phyloP scores from a whole-genome alignment of 2,797 vertebrate genomes.

The Somateria mollissima region DNA sequence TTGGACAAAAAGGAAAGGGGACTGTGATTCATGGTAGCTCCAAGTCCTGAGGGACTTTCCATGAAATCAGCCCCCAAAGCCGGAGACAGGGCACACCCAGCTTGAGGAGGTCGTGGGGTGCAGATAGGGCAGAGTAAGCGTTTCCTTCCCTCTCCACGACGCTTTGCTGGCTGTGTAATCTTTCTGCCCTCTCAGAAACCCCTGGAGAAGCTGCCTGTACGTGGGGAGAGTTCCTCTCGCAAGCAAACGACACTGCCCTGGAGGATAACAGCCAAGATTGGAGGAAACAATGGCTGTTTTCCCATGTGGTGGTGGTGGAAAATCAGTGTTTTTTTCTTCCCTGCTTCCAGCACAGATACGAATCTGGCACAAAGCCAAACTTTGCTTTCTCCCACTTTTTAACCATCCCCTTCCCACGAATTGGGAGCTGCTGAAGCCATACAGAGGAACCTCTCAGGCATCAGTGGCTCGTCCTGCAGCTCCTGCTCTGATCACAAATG shows the following conservation, averaged over 20 bases:
- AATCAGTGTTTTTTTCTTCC: background rate
- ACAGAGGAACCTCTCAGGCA: background rate
- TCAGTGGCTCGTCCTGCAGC: background rate
- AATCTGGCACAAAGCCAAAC: background rate
- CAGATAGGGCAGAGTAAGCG: background rate
- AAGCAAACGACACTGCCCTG: background rate
- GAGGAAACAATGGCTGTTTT: background rate
- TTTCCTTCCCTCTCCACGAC: background rate
- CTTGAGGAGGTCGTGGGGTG: background rate
- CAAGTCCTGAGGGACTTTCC: background rate
- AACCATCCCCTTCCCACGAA: background rate
- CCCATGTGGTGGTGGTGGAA: background rate
- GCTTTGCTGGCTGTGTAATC: rapidly evolving
- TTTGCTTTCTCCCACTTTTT: background rate
- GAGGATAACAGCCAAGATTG: background rate
- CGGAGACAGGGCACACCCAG: background rate
- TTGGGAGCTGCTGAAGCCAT: background rate
- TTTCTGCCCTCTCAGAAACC: background rate
- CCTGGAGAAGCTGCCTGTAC: background rate
- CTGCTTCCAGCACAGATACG: background rate
- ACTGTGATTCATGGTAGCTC: background rate
- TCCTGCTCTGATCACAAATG: background rate
- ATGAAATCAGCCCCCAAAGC: background rate
- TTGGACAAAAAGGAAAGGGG: background rate
- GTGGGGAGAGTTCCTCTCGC: background rate